Evolutionary conservation across 2,888 invertebrate species (phyloP), one percentile per base, ranked within the genome.

Genomic region (Leptopilina myrica): DNA sequence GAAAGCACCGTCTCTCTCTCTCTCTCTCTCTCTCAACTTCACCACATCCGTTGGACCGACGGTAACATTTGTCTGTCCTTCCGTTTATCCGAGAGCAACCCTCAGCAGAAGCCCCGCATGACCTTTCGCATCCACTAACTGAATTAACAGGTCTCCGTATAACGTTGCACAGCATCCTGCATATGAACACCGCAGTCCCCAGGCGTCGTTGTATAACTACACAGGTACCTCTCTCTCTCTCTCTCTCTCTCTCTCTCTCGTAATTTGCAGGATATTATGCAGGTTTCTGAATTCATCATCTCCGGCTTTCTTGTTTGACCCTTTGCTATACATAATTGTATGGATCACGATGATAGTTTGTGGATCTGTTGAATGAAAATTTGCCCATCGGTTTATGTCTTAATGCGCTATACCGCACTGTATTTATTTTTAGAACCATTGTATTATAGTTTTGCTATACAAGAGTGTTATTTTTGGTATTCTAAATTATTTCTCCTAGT

Each of bases 191-290:
- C 77, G 80, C 86, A 43, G 43, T 12, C 49, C 84, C 83, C 84
- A 81, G 82, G 81, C 83, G 81, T 84, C 86, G 86, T 43, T 89
- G 88, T 88, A 90, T 89, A 89, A 88, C 88, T 84, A 78, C 67
- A 83, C 82, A 85, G 86, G 87, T 88, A 88, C 87, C 88, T 87
- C 87, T 33, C 33, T 33, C 33, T 33, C 33, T 26, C 26, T 26
- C 26, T 26, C 26, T 3, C 3, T n/a, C n/a, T n/a, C n/a, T 33
- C 33, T 33, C 33, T 33, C 88, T 87, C 88, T 82, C 85, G 86
- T 87, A 88, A 89, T 90, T 89, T 89, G 89, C 89, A 88, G 87
- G 87, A 88, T 88, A 90, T 90, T 90, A 89, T 88, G 89, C 87
- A 86, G 86, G 88, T 87, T 86, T 62, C 15, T 15, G 20, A 9